Percentiles rank a stretch among this genome's conserved stretches.
These are phyloP conservation scores for Syngnathus scovelli DNA, from an alignment of 2,113 vertebrate genomes.

Conservation along the genomic window DNA sequence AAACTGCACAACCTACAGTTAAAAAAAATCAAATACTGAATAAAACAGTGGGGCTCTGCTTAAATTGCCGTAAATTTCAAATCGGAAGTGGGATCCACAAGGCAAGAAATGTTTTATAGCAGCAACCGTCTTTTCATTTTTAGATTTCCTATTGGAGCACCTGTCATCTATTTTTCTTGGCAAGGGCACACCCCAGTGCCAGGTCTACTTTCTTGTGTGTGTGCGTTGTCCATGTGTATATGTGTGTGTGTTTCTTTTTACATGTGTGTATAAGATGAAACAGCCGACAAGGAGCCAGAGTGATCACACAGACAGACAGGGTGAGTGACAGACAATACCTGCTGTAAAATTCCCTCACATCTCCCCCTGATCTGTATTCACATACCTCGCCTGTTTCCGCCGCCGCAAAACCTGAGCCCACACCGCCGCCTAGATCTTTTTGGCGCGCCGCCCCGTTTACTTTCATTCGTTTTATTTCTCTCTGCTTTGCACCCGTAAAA, in stretches of 20 bases:
- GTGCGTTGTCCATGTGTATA: conserved; percentile 21
- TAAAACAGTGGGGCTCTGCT: conserved; percentile 12
- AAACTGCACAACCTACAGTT: conserved; percentile 33
- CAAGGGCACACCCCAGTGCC: conserved; percentile 64
- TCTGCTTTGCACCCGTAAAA: neutral
- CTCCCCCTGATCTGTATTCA: conserved; percentile 75
- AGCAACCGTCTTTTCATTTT: conserved; percentile 68
- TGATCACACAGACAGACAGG: conserved; percentile 74
- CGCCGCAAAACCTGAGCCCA: conserved; percentile 58
- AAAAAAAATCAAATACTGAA: conserved; percentile 7
- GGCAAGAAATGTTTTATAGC: conserved; percentile 66
- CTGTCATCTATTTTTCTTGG: conserved; percentile 67
- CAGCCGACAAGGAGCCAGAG: conserved; percentile 62
- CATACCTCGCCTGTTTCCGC: conserved; percentile 67
- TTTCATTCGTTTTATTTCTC: conserved; percentile 22
- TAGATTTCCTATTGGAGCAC: conserved; percentile 69
- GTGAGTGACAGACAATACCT: conserved; percentile 79
- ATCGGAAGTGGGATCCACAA: conserved; percentile 45
- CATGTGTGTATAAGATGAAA: conserved; percentile 61
- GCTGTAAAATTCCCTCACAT: conserved; percentile 78
- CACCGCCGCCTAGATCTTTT: conserved; percentile 53
- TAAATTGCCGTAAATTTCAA: conserved; percentile 25
- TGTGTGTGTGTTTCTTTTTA: conserved; percentile 27
- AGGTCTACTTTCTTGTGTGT: conserved; percentile 49
- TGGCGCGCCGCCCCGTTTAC: conserved; percentile 28